Base-by-base conservation (phyloP, 2,113 vertebrate species). In the Rhagologus leucostigma region DNA sequence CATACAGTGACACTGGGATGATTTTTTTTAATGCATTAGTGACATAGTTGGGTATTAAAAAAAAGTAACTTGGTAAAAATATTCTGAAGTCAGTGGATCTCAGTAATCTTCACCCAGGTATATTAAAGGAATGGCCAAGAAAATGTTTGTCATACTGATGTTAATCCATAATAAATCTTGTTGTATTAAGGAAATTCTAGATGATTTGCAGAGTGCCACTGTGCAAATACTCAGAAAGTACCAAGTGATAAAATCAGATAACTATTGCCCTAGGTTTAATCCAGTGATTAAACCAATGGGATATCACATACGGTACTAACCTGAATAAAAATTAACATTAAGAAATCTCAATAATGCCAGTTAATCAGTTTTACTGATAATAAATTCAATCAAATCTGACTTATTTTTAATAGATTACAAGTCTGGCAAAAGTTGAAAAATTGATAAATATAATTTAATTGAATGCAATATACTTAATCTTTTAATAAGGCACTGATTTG, bases 211-310 rank as follows among this genome's bases (percentile, higher is more conserved):
- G 71, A 83, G 79, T 53, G 79, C 50, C 77, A 88, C 86, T 95
- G 63, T 52, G 50, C 76, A 95, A 97, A 96, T 95, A 93, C 50
- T 81, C 83, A 86, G 70, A 93, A 96, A 60, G n/a, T 67, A 92
- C 37, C 23, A 70, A 88, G 55, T 77, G 83, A 93, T 94, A 84
- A 95, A 94, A 88, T 92, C 86, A 86, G 85, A 22, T 74, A 90
- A 70, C 82, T 92, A 46, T 84, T 86, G 83, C 63, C 42, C 83
- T 90, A 59, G 33, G 33, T 86, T 94, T 96, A 96, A 95, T 95
- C 68, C 76, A 81, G 23, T 74, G 90, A 89, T 93, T 93, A 96
- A 95, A 86, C 75, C 82, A 86, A 90, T 89, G 86, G 68, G 86
- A 84, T 93, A 74, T 42, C 59, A 63, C 35, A 80, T 50, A 47